phyloP scores from a whole-genome alignment of 2,888 invertebrate genomes.

The Aphidius colemani region DNA sequence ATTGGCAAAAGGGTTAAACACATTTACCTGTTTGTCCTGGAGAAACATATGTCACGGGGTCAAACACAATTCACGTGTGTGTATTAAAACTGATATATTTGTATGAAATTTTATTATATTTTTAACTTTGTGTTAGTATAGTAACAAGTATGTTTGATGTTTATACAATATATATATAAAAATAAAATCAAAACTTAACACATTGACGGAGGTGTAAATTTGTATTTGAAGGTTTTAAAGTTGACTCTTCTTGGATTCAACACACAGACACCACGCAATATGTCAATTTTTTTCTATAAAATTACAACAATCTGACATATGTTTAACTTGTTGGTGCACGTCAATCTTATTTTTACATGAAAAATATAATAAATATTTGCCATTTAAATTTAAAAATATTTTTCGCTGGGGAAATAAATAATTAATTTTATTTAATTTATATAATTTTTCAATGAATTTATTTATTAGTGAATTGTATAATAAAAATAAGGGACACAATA shows the following conservation, averaged over 20 bases:
- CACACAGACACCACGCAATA: conserved; percentile 18
- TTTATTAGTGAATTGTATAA: neutral
- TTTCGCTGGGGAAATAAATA: no score
- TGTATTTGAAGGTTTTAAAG: conserved; percentile 13
- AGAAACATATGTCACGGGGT: conserved; percentile 13
- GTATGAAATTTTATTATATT: conserved; percentile 17
- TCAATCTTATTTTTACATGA: conserved; percentile 11
- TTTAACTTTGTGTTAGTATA: conserved; percentile 17
- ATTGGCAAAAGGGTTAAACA: no score
- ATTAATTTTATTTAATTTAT: no score
- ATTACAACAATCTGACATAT: conserved; percentile 21
- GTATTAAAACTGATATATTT: conserved; percentile 20
- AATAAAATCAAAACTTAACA: neutral
- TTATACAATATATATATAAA: no score
- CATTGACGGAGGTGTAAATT: conserved; percentile 22
- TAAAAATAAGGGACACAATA: neutral
- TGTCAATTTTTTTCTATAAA: conserved; percentile 1
- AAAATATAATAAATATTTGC: no score
- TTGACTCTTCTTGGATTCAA: no score
- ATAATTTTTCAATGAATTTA: no score
- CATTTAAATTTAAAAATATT: no score
- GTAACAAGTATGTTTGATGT: neutral
- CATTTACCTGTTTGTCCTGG: neutral
- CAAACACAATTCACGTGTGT: conserved; percentile 13
- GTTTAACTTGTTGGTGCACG: conserved; percentile 12